These are phyloP conservation scores for Natrix natrix DNA, from an alignment of 2,797 vertebrate species.

Conservation along the genomic window DNA sequence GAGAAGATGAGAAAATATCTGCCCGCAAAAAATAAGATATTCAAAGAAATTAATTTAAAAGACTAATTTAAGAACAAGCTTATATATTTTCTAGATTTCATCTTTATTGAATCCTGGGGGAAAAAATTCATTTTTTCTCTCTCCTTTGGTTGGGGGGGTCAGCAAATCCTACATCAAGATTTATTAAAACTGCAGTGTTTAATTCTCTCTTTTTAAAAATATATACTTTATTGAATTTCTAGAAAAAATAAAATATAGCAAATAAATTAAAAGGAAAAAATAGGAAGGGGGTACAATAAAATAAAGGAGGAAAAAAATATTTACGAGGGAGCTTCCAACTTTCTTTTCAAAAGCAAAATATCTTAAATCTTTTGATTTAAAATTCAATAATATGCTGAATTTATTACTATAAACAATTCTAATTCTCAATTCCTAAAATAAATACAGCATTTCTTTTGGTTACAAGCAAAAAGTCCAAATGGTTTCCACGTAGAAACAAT, in stretches of 20 bases:
- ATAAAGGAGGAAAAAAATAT: not conserved
- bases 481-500: not conserved
- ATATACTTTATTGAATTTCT: not conserved
- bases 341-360: not conserved
- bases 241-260: not conserved
- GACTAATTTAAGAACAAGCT: not conserved
- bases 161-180: not conserved
- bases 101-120: not conserved
- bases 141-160: not conserved
- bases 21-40: not conserved
- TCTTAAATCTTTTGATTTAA: not conserved
- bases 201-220: not conserved
- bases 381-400: not conserved
- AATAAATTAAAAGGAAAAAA: not conserved
- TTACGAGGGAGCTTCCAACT: not conserved
- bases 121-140: not conserved
- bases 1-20: not conserved
- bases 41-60: not conserved
- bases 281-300: not conserved
- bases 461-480: not conserved
- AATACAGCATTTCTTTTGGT: not conserved
- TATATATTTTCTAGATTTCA: not conserved
- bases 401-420: not conserved
- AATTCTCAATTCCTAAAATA: not conserved
- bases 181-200: not conserved